Evolutionary conservation across 2,113 vertebrate genomes (phyloP).

Genomic region (Desmodus rotundus): DNA sequence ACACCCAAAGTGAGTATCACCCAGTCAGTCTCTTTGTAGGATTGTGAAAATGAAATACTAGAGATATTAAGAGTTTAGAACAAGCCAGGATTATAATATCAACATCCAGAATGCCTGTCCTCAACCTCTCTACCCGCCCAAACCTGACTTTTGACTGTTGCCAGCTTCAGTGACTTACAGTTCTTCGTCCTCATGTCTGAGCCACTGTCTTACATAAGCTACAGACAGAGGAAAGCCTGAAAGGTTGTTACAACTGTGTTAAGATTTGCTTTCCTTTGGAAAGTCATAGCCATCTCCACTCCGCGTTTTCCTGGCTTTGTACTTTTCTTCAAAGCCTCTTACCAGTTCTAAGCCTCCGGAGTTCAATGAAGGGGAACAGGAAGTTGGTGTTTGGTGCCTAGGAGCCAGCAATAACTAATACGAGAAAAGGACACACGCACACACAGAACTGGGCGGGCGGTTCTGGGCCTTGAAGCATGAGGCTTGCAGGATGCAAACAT

Average conservation of each 20-base stretch:
- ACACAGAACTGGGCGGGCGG: not conserved
- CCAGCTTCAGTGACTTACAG: not conserved
- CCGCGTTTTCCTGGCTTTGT: constrained; percentile 62
- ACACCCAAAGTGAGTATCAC: not conserved
- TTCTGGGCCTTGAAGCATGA: not conserved
- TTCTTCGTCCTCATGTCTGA: not conserved
- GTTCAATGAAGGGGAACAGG: constrained; percentile 47
- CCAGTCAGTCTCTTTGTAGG: not conserved
- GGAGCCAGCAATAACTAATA: constrained; percentile 40
- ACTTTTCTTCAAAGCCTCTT: constrained; percentile 52
- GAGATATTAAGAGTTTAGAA: not conserved
- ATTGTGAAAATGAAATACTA: not conserved
- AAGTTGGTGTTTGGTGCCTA: constrained; percentile 45
- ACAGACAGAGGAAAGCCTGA: constrained; percentile 25
- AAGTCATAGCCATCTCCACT: constrained; percentile 21
- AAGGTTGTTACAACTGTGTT: constrained; percentile 29
- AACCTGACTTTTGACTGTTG: constrained; percentile 12
- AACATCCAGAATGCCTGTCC: not conserved
- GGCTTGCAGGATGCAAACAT: not conserved
- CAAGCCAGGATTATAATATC: not conserved
- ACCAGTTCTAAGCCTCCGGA: constrained; percentile 31
- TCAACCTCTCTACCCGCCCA: not conserved
- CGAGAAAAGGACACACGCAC: not conserved
- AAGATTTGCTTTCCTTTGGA: constrained; percentile 42
- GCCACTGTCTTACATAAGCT: constrained; percentile 26